These are phyloP conservation scores for Meiosimyza decipiens DNA, from an alignment of 2,888 invertebrate genomes.

Conservation along the genomic window DNA sequence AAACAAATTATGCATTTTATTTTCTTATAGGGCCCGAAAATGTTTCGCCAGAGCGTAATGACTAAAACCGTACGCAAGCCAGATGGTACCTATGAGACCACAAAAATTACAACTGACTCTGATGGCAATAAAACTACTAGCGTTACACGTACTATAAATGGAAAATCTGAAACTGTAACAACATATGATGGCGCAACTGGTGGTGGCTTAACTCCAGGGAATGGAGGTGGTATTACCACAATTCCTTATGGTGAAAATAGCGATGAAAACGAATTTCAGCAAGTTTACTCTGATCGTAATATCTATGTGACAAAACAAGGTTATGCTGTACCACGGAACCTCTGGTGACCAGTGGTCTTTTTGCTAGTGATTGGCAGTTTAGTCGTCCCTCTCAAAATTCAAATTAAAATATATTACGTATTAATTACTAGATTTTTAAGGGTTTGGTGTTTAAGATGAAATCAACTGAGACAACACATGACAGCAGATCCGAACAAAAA, in stretches of 20 bases:
- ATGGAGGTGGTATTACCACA: constrained; percentile 24
- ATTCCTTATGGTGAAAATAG: constrained; percentile 33
- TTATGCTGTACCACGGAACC: constrained; percentile 66
- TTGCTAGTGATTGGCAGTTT: constrained; percentile 50
- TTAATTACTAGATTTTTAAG: constrained; percentile 64
- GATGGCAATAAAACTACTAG: constrained; percentile 72
- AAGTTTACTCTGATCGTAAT: constrained; percentile 58
- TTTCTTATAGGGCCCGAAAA: constrained; percentile 58
- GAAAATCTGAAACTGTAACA: constrained; percentile 62
- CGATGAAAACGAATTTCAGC: constrained; percentile 24
- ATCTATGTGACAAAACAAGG: constrained; percentile 66
- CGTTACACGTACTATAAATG: constrained; percentile 66
- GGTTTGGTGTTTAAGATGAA: constrained; percentile 67
- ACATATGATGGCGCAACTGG: constrained; percentile 49
- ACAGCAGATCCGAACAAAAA: constrained; percentile 16
- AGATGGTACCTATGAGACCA: constrained; percentile 72
- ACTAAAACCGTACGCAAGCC: constrained; percentile 70
- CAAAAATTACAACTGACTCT: constrained; percentile 70
- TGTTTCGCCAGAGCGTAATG: constrained; percentile 70
- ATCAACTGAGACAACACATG: constrained; percentile 59
- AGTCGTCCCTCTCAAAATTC: constrained; percentile 57
- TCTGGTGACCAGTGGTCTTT: constrained; percentile 67
- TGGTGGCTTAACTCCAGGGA: constrained; percentile 27
- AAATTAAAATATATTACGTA: constrained; percentile 62
- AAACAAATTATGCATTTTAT: background rate